A percentile compares a stretch with the other conserved stretches of the same genome.
These are phyloP conservation scores for Rhagophthalmus giganteus DNA, from an alignment of 2,888 invertebrate species.

Conservation along the genomic window DNA sequence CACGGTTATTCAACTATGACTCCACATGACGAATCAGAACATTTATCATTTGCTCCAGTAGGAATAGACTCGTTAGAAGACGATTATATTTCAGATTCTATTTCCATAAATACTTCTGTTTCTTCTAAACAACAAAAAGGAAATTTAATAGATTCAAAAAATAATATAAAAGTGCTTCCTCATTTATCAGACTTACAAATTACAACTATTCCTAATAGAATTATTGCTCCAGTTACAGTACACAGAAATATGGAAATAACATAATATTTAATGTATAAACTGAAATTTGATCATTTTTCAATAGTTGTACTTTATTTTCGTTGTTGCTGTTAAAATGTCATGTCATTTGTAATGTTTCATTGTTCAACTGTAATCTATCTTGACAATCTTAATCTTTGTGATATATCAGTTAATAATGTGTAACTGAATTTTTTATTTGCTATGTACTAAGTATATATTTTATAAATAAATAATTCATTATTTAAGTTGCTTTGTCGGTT, in stretches of 20 bases:
- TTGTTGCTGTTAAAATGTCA: slow-evolving; percentile 17
- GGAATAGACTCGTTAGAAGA: slow-evolving; percentile 63
- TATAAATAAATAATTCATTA: too few species aligned
- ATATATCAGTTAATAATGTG: slow-evolving; percentile 35
- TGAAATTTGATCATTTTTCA: slow-evolving; percentile 11
- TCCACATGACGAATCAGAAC: slow-evolving; percentile 86
- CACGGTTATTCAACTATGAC: slow-evolving; percentile 96
- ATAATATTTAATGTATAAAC: slow-evolving; percentile 49
- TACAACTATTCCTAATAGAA: slow-evolving; percentile 52
- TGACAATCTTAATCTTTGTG: slow-evolving; percentile 38
- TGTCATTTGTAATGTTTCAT: slow-evolving; percentile 18
- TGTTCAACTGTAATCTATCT: slow-evolving; percentile 14
- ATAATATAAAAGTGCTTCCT: slow-evolving; percentile 31
- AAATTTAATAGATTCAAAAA: slow-evolving; percentile 23
- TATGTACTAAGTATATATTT: slow-evolving; percentile 36
- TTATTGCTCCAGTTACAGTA: slow-evolving; percentile 87
- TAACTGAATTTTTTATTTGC: slow-evolving; percentile 34
- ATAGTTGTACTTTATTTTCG: slow-evolving; percentile 20
- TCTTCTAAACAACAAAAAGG: slow-evolving; percentile 48
- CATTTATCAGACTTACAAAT: slow-evolving; percentile 38
- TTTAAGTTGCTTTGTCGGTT: too few species aligned
- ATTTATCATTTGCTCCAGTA: slow-evolving; percentile 73
- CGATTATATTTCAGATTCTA: slow-evolving; percentile 64
- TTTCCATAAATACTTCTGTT: slow-evolving; percentile 59
- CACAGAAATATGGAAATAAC: slow-evolving; percentile 86